Base-by-base conservation (phyloP, 2,797 vertebrate genomes). In the Otolemur crassicaudatus region DNA sequence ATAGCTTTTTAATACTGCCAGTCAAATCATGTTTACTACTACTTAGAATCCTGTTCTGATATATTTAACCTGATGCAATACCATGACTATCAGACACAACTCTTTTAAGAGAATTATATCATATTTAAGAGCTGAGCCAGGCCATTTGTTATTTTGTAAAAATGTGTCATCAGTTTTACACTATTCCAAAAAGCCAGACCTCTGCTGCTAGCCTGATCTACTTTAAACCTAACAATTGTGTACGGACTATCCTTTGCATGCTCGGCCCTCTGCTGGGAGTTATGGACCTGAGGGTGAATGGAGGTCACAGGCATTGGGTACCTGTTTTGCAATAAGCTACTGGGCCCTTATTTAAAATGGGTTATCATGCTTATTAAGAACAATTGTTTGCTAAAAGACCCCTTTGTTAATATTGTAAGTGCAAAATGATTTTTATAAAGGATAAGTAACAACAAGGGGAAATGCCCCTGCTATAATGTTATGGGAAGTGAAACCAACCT, bases 61-160 rank as follows among this genome's bases (percentile, higher is more conserved):
- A 85, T 25, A 0, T 69, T 91, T 81, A 84, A 49, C 56, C 49
- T 86, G 81, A 63, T 90, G 75, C n/a, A 63, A 82, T 87, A 22
- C 61, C 67, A 81, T 79, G 94, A 94, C 88, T 96, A 93, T 58
- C 34, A 63, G 60, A 73, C 56, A 40, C 40, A 46, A 87, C 73
- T 85, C 25, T 90, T 96, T 87, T 43, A 90, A 92, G 70, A 82
- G 92, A 83, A 93, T 85, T 87, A 91, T 2, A 88, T 72, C 65
- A 27, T 69, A 87, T 94, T 93, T 97, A 90, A 89, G 14, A 93
- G 67, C 40, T 83, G 53, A 90, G 63, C 34, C 82, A 65, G 43
- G 27, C 13, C 43, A 60, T 90, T 83, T 77, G n/a, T 97, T 86
- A 95, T 72, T 81, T 81, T 84, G 76, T 72, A 89, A 94, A 97